phyloP scores from a whole-genome alignment of 2,113 vertebrate species.

The Ceuthmochares aereus region DNA sequence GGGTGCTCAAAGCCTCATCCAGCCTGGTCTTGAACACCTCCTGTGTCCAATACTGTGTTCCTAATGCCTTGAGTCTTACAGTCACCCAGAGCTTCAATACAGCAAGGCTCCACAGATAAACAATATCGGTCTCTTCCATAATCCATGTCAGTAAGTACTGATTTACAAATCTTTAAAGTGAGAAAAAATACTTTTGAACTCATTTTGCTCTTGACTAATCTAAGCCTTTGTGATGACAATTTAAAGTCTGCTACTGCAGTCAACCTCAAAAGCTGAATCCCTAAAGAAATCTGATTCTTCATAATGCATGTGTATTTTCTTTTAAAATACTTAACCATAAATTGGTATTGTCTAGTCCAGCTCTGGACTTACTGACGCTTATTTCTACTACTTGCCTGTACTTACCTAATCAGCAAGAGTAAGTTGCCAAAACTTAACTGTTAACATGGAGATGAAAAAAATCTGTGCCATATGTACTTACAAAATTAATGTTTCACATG shows the following conservation, averaged over 20 bases:
- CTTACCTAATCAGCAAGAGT: not conserved
- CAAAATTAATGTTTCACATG: not conserved
- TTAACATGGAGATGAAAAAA: not conserved
- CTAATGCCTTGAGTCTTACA: not conserved
- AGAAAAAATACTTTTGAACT: not conserved
- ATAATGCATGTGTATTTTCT: not conserved
- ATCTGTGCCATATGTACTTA: not conserved
- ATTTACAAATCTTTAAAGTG: not conserved
- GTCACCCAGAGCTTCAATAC: not conserved
- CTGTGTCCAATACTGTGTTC: not conserved
- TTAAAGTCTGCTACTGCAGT: not conserved
- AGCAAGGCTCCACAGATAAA: not conserved
- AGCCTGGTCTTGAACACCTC: too few species aligned
- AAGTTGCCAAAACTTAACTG: not conserved
- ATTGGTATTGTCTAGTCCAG: too few species aligned
- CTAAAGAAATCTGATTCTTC: not conserved
- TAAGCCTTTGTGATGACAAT: not conserved
- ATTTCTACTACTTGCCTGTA: not conserved
- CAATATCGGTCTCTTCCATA: not conserved
- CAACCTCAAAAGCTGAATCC: not conserved
- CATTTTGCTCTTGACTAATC: not conserved
- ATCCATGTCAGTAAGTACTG: not conserved
- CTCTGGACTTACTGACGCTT: not conserved
- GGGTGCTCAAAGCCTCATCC: too few species aligned
- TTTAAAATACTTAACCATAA: not conserved